Evolutionary conservation across 2,797 vertebrate genomes (phyloP).

Genomic region (Takifugu rubripes): DNA sequence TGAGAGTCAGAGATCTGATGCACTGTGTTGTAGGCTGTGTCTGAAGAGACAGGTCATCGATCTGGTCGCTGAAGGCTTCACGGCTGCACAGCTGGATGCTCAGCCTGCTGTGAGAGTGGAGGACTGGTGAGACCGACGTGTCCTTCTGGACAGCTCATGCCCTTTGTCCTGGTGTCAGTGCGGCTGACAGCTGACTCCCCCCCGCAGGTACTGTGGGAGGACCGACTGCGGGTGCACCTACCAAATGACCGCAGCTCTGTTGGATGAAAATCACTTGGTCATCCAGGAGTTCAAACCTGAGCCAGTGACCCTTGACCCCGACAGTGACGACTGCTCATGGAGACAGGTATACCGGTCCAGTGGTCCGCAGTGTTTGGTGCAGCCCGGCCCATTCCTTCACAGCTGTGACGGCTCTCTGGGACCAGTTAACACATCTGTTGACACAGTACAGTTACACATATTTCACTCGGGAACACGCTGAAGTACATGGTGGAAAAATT

Average conservation of each 20-base stretch:
- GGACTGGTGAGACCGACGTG: conserved; percentile 84
- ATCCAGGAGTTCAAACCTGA: conserved; percentile 78
- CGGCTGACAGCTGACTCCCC: background rate
- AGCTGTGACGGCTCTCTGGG: no score
- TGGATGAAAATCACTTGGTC: conserved; percentile 79
- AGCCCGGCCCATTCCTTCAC: no score
- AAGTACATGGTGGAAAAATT: no score
- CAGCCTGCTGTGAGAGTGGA: conserved; percentile 82
- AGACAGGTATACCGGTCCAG: conserved; percentile 57
- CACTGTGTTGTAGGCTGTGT: conserved; percentile 75
- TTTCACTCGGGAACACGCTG: no score
- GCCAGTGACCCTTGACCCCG: conserved; percentile 52
- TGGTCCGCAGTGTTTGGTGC: no score
- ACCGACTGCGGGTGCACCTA: conserved; percentile 86
- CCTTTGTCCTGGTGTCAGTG: no score
- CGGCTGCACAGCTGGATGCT: conserved; percentile 80
- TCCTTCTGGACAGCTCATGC: no score
- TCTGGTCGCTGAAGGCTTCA: conserved; percentile 81
- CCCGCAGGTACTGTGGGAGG: conserved; percentile 83
- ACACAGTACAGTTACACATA: no score
- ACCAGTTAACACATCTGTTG: no score
- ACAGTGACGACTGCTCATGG: conserved; percentile 71
- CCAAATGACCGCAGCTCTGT: conserved; percentile 77
- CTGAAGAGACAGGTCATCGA: conserved; percentile 88
- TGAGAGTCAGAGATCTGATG: no score